Percentiles rank a stretch among this genome's conserved stretches.
Evolutionary conservation across 2,888 invertebrate species (phyloP).

Genomic region (Hypolimnas misippus): DNA sequence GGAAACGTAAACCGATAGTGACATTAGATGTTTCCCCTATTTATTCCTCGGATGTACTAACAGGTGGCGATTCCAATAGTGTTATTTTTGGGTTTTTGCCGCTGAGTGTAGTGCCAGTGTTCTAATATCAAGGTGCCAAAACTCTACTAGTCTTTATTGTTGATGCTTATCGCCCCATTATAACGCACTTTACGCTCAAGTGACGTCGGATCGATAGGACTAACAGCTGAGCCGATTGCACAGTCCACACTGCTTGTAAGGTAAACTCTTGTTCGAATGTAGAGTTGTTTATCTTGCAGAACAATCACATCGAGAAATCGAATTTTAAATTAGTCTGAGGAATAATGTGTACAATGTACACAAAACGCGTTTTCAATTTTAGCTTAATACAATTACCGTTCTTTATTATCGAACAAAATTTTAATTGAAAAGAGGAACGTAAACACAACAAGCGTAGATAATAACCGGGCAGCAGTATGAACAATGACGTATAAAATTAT

Average conservation of each 20-base stretch:
- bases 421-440: neutral
- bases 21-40: slow-evolving; percentile 30
- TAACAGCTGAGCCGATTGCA: slow-evolving; percentile 70
- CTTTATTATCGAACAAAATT: neutral
- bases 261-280: slow-evolving; percentile 51
- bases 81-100: slow-evolving; percentile 64
- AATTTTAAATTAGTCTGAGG: neutral
- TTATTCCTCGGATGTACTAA: slow-evolving; percentile 49
- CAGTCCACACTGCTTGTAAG: slow-evolving; percentile 63
- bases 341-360: neutral
- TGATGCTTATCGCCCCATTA: slow-evolving; percentile 48
- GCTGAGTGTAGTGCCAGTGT: slow-evolving; percentile 61
- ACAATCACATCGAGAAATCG: neutral
- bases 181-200: slow-evolving; percentile 51
- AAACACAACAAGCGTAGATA: slow-evolving; percentile 10
- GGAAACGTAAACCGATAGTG: slow-evolving; percentile 45
- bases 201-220: slow-evolving; percentile 65
- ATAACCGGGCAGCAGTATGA: neutral
- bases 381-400: neutral
- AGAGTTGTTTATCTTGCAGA: neutral
- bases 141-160: slow-evolving; percentile 60
- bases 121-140: slow-evolving; percentile 54
- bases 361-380: neutral
- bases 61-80: slow-evolving; percentile 68
- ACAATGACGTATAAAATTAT: slow-evolving; percentile 7